Percentiles rank a stretch among this genome's conserved stretches.
Conservation (phyloP, 2,888 invertebrate species). For the Drosophila affinis region DNA sequence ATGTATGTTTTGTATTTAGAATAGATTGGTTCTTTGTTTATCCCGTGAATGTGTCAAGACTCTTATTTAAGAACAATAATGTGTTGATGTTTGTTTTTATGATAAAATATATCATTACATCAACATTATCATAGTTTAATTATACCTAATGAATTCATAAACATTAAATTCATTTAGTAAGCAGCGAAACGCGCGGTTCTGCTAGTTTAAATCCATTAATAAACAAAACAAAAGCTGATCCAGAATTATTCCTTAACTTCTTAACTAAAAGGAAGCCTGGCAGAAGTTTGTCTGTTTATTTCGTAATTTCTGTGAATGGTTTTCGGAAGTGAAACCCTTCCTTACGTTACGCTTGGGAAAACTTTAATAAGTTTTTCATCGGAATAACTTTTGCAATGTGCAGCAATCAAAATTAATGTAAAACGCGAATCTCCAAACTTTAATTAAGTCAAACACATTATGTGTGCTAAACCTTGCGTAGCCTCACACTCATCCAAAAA, state of each 20-base stretch:
- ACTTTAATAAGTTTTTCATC: constrained; percentile 49
- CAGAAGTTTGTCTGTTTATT: not conserved
- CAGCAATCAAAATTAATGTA: constrained; percentile 64
- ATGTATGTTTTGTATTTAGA: too few relatives aligned
- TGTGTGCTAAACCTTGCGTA: constrained; percentile 62
- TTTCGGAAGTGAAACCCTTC: not conserved
- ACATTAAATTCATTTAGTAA: too few relatives aligned
- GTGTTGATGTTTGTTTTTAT: too few relatives aligned
- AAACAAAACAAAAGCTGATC: not conserved
- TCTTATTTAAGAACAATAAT: too few relatives aligned
- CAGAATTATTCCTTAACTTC: not conserved
- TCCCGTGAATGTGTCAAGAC: too few relatives aligned
- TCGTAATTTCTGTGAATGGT: not conserved
- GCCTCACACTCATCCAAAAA: constrained; percentile 43
- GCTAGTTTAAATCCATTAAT: not conserved
- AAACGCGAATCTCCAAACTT: constrained; percentile 57
- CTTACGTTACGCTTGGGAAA: constrained; percentile 8
- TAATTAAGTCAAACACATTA: constrained; percentile 61
- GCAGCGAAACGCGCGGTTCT: too few relatives aligned
- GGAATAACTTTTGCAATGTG: constrained; percentile 57
- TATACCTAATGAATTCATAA: too few relatives aligned
- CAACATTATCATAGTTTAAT: too few relatives aligned
- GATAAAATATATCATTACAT: too few relatives aligned
- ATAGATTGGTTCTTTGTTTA: too few relatives aligned
- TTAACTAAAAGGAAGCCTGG: not conserved